phyloP scores from a whole-genome alignment of 2,797 vertebrate species.

The Psittacula echo region DNA sequence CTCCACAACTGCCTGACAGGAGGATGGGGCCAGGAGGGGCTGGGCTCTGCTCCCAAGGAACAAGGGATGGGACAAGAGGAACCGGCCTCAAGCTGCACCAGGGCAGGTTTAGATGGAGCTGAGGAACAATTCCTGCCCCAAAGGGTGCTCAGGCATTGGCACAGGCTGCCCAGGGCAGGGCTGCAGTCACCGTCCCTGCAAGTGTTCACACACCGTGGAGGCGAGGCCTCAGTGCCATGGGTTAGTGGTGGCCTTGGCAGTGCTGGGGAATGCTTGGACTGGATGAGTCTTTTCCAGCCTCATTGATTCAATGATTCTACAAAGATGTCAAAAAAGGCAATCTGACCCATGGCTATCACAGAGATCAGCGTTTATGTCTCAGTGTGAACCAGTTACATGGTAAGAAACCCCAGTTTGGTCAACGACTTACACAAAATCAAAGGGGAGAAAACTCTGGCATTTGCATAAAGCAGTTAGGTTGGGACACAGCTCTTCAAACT shows the following conservation, averaged over 20 bases:
- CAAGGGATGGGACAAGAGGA: too few relatives aligned
- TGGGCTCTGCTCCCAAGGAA: too few relatives aligned
- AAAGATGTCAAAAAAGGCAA: not conserved
- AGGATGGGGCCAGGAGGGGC: too few relatives aligned
- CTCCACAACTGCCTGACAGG: not conserved
- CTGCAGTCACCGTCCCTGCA: too few relatives aligned
- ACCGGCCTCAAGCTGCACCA: too few relatives aligned
- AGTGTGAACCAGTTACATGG: not conserved
- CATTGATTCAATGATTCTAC: not conserved
- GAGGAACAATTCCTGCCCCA: too few relatives aligned
- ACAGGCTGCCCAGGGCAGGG: too few relatives aligned
- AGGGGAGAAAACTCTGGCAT: not conserved
- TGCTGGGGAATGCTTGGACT: not conserved
- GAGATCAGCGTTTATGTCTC: not conserved
- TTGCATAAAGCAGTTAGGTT: not conserved
- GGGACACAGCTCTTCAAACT: not conserved
- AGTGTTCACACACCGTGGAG: too few relatives aligned
- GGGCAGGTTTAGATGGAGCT: too few relatives aligned
- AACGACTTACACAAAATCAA: not conserved
- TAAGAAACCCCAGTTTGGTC: not conserved
- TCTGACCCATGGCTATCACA: not conserved
- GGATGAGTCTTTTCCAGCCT: not conserved
- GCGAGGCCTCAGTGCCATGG: too few relatives aligned
- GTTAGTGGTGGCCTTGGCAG: not conserved
- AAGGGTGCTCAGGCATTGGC: too few relatives aligned